phyloP scores from a whole-genome alignment of 1,140 invertebrate species.

The Mercenaria mercenaria region DNA sequence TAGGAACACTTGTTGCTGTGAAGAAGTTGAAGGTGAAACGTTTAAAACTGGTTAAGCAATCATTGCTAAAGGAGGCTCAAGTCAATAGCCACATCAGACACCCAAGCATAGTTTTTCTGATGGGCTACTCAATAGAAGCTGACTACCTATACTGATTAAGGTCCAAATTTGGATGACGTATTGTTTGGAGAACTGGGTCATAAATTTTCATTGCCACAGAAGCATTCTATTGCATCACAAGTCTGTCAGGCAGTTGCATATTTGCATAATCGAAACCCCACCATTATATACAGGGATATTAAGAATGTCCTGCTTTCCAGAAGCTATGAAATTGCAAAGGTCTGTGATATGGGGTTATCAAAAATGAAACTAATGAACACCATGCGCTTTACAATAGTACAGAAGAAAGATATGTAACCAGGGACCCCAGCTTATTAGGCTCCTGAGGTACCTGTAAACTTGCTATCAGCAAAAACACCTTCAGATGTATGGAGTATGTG shows the following conservation, averaged over 20 bases:
- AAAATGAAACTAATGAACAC: slow-evolving; percentile 42
- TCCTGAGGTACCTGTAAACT: slow-evolving; percentile 9
- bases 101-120: slow-evolving; percentile 36
- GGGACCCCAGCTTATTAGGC: slow-evolving; percentile 41
- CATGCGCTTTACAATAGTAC: slow-evolving; percentile 9
- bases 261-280: slow-evolving; percentile 22
- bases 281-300: slow-evolving; percentile 47
- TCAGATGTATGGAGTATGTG: slow-evolving; percentile 46
- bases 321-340: slow-evolving; percentile 26
- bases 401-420: slow-evolving; percentile 13
- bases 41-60: slow-evolving; percentile 31
- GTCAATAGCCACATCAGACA: slow-evolving; percentile 42
- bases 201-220: neutral
- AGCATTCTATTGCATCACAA: slow-evolving; percentile 34
- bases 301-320: slow-evolving; percentile 11
- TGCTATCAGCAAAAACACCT: neutral
- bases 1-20: slow-evolving; percentile 23
- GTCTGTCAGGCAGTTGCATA: slow-evolving; percentile 29
- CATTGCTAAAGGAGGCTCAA: slow-evolving; percentile 27
- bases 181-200: slow-evolving; percentile 22
- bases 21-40: slow-evolving; percentile 38
- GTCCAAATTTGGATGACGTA: slow-evolving; percentile 45
- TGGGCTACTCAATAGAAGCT: slow-evolving; percentile 38
- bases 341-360: slow-evolving; percentile 37
- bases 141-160: slow-evolving; percentile 17